Base-by-base conservation (phyloP, 1,140 invertebrate genomes). In the Drosophila setifemur region DNA sequence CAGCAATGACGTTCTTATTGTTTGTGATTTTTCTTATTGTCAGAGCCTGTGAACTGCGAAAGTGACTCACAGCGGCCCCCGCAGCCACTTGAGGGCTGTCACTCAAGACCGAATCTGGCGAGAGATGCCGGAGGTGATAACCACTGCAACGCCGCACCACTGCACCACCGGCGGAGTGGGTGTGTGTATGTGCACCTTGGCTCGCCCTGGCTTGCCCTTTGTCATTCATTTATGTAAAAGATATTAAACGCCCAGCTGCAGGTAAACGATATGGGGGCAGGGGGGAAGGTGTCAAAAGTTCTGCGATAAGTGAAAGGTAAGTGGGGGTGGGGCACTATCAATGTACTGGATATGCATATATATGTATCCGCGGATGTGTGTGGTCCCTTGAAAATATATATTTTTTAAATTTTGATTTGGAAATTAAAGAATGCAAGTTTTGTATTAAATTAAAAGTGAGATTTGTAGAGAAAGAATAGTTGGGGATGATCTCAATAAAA, bases 1-100 rank as follows among this genome's bases (percentile, higher is more conserved):
- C 1, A 0, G 21, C 21, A 25, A 40, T 14, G 12, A 2, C 14
- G 25, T 64, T 64, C 57, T 64, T 40, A 49, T 48, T 64, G 60
- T 49, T 63, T 48, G 42, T 14, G 33, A 43, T 43, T 33, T 61
- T 55, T 61, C 18, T 42, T 33, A 12, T 61, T 43, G 25, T 64
- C 25, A 64, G 43, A 37, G 54, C 57, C 60, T 45, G 60, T 57
- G 57, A 42, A 29, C 23, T 25, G 26, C 26, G 40, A 2, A 42
- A 58, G 52, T 54, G 39, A 70, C 35, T 52, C 49, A 50, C 45
- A 35, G 9, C 33, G 18, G n/a, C 47, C 39, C 49, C 29, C 43
- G 5, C 45, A 52, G 21, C 68, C 76, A 81, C 76, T 70, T 72
- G 52, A 74, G 57, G 60, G 70, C 70, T 79, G 74, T 78, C 74